A percentile compares a stretch with the other conserved stretches of the same genome.
These are phyloP conservation scores for Rhegmatorhina hoffmannsi DNA, from an alignment of 2,113 vertebrate species.

Conservation along the genomic window DNA sequence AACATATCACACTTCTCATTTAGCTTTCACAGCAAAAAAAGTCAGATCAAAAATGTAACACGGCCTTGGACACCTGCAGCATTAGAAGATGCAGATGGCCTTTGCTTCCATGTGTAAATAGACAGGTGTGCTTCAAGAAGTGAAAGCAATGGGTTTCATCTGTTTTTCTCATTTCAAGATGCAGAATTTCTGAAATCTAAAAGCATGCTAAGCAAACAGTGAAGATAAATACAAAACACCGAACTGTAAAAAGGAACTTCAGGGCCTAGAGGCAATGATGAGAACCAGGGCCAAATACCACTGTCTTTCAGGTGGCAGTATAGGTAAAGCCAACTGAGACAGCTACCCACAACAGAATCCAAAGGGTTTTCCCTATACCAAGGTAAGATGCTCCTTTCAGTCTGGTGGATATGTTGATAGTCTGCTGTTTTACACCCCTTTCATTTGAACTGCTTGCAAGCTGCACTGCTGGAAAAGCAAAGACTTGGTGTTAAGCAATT, in stretches of 20 bases:
- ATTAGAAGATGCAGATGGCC: neutral
- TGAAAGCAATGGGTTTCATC: neutral
- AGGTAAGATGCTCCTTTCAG: neutral
- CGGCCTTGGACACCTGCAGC: neutral
- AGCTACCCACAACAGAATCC: neutral
- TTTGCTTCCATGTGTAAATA: conserved; percentile 9
- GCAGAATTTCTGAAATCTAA: neutral
- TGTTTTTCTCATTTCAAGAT: neutral
- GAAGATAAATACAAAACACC: neutral
- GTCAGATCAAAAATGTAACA: neutral
- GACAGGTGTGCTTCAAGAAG: conserved; percentile 7
- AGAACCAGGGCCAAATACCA: neutral
- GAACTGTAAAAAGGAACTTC: neutral
- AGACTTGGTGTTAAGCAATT: neutral
- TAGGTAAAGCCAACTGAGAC: neutral
- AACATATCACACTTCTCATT: conserved; percentile 7
- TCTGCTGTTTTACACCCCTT: neutral
- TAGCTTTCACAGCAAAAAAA: neutral
- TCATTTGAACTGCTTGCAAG: neutral
- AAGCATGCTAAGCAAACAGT: neutral
- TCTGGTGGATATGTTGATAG: neutral
- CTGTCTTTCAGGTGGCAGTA: neutral
- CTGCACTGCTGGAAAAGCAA: neutral
- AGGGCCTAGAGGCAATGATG: neutral
- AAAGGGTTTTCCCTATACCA: neutral